Conservation (phyloP, 2,113 vertebrate species). For the Nibea coibor region DNA sequence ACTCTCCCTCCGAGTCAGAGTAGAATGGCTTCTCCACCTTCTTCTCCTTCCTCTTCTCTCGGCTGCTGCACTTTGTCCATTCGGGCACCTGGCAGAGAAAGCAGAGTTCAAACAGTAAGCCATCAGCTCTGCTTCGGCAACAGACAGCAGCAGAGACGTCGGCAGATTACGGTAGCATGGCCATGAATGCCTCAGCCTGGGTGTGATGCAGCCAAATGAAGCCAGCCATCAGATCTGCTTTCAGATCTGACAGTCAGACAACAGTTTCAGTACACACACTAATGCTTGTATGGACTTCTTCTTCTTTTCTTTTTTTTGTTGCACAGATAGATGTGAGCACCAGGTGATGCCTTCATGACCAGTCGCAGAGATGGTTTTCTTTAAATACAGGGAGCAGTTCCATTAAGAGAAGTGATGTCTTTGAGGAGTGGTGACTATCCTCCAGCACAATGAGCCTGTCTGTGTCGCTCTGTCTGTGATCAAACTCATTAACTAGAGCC, state of each 20-base stretch:
- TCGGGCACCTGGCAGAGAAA: conserved; percentile 90
- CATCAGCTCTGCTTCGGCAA: neutral
- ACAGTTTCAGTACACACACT: conserved; percentile 31
- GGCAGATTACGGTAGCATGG: conserved; percentile 69
- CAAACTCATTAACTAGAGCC: conserved; percentile 50
- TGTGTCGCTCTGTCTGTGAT: conserved; percentile 38
- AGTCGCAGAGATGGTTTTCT: conserved; percentile 67
- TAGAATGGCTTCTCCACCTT: conserved; percentile 98
- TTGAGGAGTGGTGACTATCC: conserved; percentile 57
- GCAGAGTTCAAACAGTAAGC: conserved; percentile 20
- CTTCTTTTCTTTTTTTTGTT: neutral
- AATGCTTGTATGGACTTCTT: conserved; percentile 34
- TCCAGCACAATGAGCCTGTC: conserved; percentile 33
- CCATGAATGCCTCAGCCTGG: conserved; percentile 81
- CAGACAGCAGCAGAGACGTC: conserved; percentile 55
- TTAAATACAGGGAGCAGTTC: conserved; percentile 63
- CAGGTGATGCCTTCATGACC: conserved; percentile 83
- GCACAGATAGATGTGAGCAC: conserved; percentile 53
- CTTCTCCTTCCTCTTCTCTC: conserved; percentile 98
- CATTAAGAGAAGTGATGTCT: conserved; percentile 78
- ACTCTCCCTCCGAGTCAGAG: conserved; percentile 96
- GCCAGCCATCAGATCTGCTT: conserved; percentile 59
- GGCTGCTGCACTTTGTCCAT: conserved; percentile 95
- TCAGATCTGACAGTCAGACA: conserved; percentile 50
- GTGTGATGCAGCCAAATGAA: conserved; percentile 66